Base-by-base conservation (phyloP, 2,113 vertebrate genomes). In the Tupaia tana region DNA sequence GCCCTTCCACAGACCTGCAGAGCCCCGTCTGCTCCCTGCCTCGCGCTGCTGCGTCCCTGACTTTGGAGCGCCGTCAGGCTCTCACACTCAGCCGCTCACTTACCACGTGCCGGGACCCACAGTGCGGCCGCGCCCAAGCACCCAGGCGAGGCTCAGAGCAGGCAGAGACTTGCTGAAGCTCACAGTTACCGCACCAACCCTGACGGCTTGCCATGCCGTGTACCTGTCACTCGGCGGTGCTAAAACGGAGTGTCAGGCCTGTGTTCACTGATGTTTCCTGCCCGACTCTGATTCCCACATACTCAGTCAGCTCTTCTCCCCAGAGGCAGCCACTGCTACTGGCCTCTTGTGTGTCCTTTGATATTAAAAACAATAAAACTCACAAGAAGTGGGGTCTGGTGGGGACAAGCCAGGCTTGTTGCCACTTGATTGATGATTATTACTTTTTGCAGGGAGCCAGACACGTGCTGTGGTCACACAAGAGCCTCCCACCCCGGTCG, bases 381-480 rank as follows among this genome's bases (percentile, higher is more conserved):
- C 16, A 22, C 10, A 58, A 22, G 61, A 86, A 64, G 10, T 81
- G 34, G 4, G 52, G 31, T 25, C 34, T 18, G 25, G 27, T 63
- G 15, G 16, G n/a, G 25, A 64, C 71, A 63, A 14, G 56, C 70
- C 58, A 22, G 31, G 14, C 52, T 59, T 31, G 7, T 14, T n/a
- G 9, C 27, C 34, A 13, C 24, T 83, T 78, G 63, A 25, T 4
- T 31, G 19, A 43, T 59, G n/a, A 16, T 34, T 43, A 24, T 24
- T 54, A 56, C 31, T 27, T 75, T 70, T 20, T 78, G 56, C 6
- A 29, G 27, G 86, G 24, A 54, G 54, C 56, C 87, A 43, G 14
- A 25, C 0, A 0, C 4, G 31, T 0, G 19, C 10, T 0, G 9
- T 86, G 86, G 34, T n/a, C 12, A 2, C 0, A 19, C 1, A 8